These are phyloP conservation scores for Busseola fusca DNA, from an alignment of 2,888 invertebrate species.

Conservation along the genomic window DNA sequence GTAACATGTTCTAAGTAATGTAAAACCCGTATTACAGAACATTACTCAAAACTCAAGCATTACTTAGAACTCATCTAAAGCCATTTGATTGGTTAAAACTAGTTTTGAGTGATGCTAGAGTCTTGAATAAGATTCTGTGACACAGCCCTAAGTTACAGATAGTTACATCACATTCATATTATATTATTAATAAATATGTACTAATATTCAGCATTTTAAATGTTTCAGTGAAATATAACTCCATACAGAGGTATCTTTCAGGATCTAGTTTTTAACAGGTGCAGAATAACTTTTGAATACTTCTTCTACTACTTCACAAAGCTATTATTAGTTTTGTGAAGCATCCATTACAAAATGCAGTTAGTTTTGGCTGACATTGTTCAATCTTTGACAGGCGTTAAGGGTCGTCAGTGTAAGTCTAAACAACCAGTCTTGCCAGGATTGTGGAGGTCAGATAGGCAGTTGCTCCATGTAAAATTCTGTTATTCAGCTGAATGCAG, in stretches of 20 bases:
- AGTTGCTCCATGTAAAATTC: neutral
- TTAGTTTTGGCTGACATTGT: neutral
- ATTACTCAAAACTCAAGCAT: too few species aligned
- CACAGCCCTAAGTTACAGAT: constrained; percentile 7
- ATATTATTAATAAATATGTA: constrained; percentile 30
- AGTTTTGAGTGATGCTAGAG: too few species aligned
- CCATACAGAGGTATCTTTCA: constrained; percentile 11
- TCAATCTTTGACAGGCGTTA: neutral
- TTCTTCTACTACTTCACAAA: too few species aligned
- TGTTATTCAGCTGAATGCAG: neutral
- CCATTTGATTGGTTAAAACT: too few species aligned
- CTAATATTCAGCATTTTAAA: constrained; percentile 17
- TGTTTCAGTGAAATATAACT: constrained; percentile 5
- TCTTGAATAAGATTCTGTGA: too few species aligned
- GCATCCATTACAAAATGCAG: neutral
- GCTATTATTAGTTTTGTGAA: neutral
- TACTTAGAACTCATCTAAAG: too few species aligned
- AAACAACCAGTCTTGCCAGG: too few species aligned
- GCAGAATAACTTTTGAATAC: neutral
- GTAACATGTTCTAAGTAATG: constrained; percentile 18
- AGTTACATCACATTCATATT: constrained; percentile 3
- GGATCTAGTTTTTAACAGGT: neutral
- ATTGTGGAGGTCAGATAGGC: neutral
- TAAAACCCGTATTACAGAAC: neutral
- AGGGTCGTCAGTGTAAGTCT: neutral